Conservation (phyloP, 92 coral and sea anemone species). For the Parazoanthus darwini region DNA sequence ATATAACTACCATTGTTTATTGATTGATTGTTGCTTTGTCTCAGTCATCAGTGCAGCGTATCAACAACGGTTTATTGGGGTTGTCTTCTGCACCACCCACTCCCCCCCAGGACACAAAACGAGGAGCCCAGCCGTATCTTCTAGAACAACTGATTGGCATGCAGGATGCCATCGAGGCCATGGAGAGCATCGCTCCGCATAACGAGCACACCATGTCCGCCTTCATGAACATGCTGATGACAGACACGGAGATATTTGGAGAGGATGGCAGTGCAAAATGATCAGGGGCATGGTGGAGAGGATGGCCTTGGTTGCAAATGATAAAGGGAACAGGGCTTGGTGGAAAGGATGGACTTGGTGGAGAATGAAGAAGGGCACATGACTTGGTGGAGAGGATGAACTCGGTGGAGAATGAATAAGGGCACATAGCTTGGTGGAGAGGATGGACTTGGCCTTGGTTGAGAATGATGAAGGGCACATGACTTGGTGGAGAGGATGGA, state of each 20-base stretch:
- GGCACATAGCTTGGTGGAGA: no score
- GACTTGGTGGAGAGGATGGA: no score
- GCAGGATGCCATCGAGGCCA: conserved; percentile 90
- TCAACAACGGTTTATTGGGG: neutral
- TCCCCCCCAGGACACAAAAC: conserved; percentile 3
- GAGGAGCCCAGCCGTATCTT: conserved; percentile 68
- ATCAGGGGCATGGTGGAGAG: neutral
- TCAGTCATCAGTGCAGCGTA: neutral
- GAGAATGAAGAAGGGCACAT: no score
- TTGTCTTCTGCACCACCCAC: neutral
- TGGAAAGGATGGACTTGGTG: neutral
- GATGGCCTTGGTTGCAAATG: neutral
- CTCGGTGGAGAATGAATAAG: no score
- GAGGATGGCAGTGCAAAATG: conserved; percentile 56
- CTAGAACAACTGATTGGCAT: conserved; percentile 91
- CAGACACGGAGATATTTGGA: conserved; percentile 63
- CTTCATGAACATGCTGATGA: conserved; percentile 83
- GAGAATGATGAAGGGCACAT: no score
- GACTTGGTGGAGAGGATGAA: no score
- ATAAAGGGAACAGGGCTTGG: no score
- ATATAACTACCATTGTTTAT: no score
- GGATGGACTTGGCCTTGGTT: no score
- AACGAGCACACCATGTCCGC: conserved; percentile 84
- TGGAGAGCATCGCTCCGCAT: conserved; percentile 85
- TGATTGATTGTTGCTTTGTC: no score